Percentiles rank a stretch among this genome's conserved stretches.
Conservation (phyloP, 1,140 invertebrate genomes). For the Cotesia vestalis region DNA sequence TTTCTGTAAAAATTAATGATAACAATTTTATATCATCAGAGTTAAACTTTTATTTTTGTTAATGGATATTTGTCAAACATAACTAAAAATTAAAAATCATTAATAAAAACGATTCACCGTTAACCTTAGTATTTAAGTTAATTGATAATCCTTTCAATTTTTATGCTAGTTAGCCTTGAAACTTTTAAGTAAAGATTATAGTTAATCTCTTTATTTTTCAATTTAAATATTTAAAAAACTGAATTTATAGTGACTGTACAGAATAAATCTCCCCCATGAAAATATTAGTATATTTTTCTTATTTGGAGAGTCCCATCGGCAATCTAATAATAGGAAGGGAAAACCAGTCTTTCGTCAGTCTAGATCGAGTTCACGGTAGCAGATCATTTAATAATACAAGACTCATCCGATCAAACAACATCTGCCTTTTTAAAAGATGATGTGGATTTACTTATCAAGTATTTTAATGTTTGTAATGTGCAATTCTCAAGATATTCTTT, state of each 20-base stretch:
- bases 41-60: no score
- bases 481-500: conserved; percentile 46
- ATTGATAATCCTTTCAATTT: not conserved
- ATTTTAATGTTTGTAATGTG: not conserved
- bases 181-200: not conserved
- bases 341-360: conserved; percentile 17
- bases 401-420: not conserved
- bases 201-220: no score
- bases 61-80: no score
- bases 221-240: not conserved
- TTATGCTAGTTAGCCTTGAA: not conserved
- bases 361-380: not conserved
- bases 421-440: not conserved
- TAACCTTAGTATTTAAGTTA: not conserved
- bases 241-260: not conserved
- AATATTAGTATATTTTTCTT: not conserved
- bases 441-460: not conserved
- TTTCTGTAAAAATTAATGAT: no score
- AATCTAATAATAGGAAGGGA: conserved; percentile 9
- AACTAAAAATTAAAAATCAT: no score
- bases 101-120: no score
- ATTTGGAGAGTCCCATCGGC: not conserved
- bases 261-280: not conserved
- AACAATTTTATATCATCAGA: no score
- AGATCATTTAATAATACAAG: not conserved